phyloP scores from a whole-genome alignment of 2,888 invertebrate genomes.

The Cylindroiulus punctatus region DNA sequence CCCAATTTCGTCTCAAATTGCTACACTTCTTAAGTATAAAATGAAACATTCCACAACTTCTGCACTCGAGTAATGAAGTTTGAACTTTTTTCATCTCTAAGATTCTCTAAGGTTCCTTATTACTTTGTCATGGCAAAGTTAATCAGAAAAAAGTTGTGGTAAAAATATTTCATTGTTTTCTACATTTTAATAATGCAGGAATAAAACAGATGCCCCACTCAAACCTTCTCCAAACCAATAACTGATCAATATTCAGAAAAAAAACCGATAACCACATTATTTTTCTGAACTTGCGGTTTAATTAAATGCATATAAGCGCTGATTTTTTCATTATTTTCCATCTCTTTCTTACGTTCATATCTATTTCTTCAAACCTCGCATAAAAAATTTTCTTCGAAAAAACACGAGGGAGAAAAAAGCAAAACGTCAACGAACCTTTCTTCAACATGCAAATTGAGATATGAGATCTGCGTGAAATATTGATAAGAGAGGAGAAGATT shows the following conservation, averaged over 20 bases:
- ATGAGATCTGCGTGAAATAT: not conserved
- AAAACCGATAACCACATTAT: not conserved
- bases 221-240: not conserved
- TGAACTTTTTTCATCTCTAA: too few relatives aligned
- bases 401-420: not conserved
- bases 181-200: too few relatives aligned
- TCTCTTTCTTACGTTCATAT: not conserved
- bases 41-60: too few relatives aligned
- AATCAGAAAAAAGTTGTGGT: too few relatives aligned
- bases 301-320: not conserved
- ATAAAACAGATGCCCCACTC: not conserved
- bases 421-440: not conserved
- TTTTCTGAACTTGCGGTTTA: not conserved
- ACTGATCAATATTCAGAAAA: not conserved
- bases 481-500: not conserved
- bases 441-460: slow-evolving; percentile 8
- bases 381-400: not conserved
- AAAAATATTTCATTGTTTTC: too few relatives aligned
- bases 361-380: not conserved
- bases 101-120: too few relatives aligned
- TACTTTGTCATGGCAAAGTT: too few relatives aligned
- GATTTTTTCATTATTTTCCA: not conserved
- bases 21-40: too few relatives aligned
- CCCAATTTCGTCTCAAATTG: too few relatives aligned
- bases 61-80: too few relatives aligned